Base-by-base conservation (phyloP, 1,140 invertebrate species). In the Pseudoatta argentina region DNA sequence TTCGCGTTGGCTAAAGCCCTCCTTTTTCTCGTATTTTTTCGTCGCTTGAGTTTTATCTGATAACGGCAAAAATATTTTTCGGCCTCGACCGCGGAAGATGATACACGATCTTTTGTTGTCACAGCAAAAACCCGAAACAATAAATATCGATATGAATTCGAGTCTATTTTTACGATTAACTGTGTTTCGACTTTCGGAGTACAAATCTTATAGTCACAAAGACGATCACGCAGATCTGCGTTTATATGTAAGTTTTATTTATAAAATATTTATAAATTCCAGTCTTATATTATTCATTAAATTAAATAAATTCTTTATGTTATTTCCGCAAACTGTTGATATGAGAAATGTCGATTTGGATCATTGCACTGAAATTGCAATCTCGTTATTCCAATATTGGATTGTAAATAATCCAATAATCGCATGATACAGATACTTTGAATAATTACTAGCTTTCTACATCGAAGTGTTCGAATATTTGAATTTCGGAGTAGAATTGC, bases 11-110 rank as follows among this genome's bases (percentile, higher is more conserved):
- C 87, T 89, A 89, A 89, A 89, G 77, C 61, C 44, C 77, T 83
- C 85, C 71, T 89, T 83, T 77, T 85, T 87, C 85, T 82, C 88
- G 67, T 89, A 89, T 89, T 89, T 89, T 89, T 89, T 89, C 53
- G 53, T 78, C 53, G 77, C 72, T 83, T 83, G 53, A 77, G 86
- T 89, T 89, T 81, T 87, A 89, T 89, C 88, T 89, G 88, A 89
- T 89, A 89, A 78, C 85, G 77, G 77, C 53, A 89, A 83, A 87
- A 78, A 83, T 83, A 81, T 89, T 83, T 59, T n/a, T 79, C 21
- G 30, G 39, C 39, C 61, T 73, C 27, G 21, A n/a, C 27, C 51
- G 57, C 21, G 48, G 21, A 88, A 89, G 83, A 48, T 83, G 88
- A 88, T 69, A 76, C 86, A 67, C 53, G 69, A 59, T 87, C 82